Evolutionary conservation across 1,140 invertebrate species (phyloP), one percentile per base, ranked within the genome.

Genomic region (Drosophila persimilis): DNA sequence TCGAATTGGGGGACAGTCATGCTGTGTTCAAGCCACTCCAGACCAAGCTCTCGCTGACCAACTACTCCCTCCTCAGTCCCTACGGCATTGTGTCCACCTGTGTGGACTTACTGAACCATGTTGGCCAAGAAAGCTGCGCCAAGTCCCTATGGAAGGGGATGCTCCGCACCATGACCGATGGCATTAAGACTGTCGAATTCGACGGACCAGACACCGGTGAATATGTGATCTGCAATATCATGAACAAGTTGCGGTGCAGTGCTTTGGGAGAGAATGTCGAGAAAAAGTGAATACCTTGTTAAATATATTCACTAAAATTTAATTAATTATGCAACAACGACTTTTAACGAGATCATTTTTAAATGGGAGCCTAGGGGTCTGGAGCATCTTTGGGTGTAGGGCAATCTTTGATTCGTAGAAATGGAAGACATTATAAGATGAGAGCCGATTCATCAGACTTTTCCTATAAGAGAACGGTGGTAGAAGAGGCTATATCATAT

Each of bases 11-110:
- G 1, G 75, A 89, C 13, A 41, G 70, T 44, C 80, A 89, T 43
- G 89, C 89, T 9, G 75, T 90, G 0, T 90, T 90, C 22, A 89
- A 90, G 65, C 89, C 89, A 0, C 51, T 89, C 6, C 84, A 90
- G 44, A 85, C 78, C 5, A 90, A 90, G 35, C 54, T 90, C 0
- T 90, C 89, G 6, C 47, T 90, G 6, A 90, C 88, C 24, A 73
- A 80, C 55, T 80, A 81, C 13, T 45, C 64, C 7, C 24, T 46
- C 0, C 72, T 90, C 6, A 90, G 88, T 80, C 88, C 88, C 11
- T 90, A 90, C 51, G 88, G 88, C 17, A 89, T 90, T 22, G 52
- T 90, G 6, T 66, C 70, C 22, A 72, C 88, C 56, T 80, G 80
- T 24, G 73, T 76, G 20, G 88, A 90, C 45, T 60, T 90, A 6